phyloP scores from a whole-genome alignment of 2,113 vertebrate species.

The Manacus vitellinus region DNA sequence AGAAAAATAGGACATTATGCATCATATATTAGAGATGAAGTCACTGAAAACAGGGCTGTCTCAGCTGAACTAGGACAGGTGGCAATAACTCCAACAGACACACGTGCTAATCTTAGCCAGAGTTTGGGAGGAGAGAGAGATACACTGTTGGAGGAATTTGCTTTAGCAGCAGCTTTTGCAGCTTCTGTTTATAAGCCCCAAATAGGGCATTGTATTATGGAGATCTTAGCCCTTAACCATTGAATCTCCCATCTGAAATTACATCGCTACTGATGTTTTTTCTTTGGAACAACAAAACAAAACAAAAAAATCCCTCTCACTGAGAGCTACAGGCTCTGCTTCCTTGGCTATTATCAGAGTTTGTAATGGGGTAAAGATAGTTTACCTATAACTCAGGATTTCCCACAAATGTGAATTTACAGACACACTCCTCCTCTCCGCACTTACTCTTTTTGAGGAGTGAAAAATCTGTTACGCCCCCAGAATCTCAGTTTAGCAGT shows the following conservation, averaged over 20 bases:
- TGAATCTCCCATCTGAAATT: background rate
- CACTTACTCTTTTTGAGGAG: slow-evolving; percentile 30
- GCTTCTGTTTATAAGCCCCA: slow-evolving; percentile 45
- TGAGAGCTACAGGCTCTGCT: background rate
- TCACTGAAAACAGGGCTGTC: slow-evolving; percentile 40
- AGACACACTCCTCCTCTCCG: slow-evolving; percentile 2
- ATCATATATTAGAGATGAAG: slow-evolving; percentile 37
- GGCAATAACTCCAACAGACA: slow-evolving; percentile 40
- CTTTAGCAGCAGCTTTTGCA: slow-evolving; percentile 53
- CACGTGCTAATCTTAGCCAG: slow-evolving; percentile 61
- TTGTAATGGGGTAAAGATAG: background rate
- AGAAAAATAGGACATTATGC: slow-evolving; percentile 54
- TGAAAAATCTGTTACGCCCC: slow-evolving; percentile 50
- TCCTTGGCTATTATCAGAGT: background rate
- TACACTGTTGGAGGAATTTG: slow-evolving; percentile 42
- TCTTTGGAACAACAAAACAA: background rate
- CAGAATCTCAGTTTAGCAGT: slow-evolving; percentile 48
- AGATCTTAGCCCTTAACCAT: background rate
- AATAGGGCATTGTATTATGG: slow-evolving; percentile 23
- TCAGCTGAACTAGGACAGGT: slow-evolving; percentile 64
- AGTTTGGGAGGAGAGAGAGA: slow-evolving; percentile 33
- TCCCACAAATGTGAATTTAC: slow-evolving; percentile 5
- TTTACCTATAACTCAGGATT: slow-evolving; percentile 40
- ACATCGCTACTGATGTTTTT: background rate
- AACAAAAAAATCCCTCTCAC: background rate